Evolutionary conservation across 2,797 vertebrate genomes (phyloP), one percentile per base, ranked within the genome.

Genomic region (Sebastiscus tertius): DNA sequence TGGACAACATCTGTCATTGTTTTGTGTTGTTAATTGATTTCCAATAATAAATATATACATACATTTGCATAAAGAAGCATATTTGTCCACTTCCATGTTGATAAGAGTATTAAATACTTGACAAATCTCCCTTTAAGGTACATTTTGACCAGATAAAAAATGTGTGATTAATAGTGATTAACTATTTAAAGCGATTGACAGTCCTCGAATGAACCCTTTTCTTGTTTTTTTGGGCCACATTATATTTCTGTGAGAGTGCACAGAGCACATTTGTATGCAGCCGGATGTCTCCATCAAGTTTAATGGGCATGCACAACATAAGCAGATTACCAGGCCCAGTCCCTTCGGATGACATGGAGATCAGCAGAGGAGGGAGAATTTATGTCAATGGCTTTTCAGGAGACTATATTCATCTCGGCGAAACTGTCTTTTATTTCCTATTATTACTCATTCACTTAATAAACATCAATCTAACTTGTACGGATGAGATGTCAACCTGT

Each of bases 281-380:
- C 54, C 36, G 33, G 54, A 58, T 70, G 54, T 56, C 67, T 70
- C 52, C 55, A 56, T 67, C 31, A 56, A 59, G 27, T 56, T 20
- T 46, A 68, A 63, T 71, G 55, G 33, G 18, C 33, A 60, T 46
- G 56, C 22, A 56, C 49, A 46, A 13, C 20, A 58, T 55, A 61
- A 69, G 59, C 22, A 78, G 75, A 78, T 75, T 77, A 68, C 52
- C 49, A 36, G 71, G 42, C 56, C 27, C 29, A 36, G 68, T 52
- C 52, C 56, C 56, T 58, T 73, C 34, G 52, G 79, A 72, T 64
- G 59, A 77, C 42, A 61, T 46, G 39, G 54, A 42, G 60, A 79
- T 68, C 42, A 62, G 63, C 55, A 52, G 61, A 65, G 60, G 39
- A 20, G n/a, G 29, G 54, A 60, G 31, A 54, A 72, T 72, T n/a